Evolutionary conservation across 2,888 invertebrate species (phyloP).

Genomic region (Sisyra nigra): DNA sequence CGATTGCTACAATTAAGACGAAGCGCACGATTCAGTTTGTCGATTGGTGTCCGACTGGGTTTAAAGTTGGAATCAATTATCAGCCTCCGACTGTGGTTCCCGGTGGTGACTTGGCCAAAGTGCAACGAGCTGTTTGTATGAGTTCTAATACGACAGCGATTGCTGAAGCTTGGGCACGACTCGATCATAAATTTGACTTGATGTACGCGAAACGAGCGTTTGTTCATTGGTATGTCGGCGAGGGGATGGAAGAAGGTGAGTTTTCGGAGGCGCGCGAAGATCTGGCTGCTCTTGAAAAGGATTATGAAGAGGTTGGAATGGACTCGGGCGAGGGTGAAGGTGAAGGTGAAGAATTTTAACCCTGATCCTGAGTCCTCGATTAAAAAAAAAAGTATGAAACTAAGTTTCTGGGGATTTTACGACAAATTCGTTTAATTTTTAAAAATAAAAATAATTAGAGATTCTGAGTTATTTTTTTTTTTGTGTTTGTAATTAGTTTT

Average conservation of each 20-base stretch:
- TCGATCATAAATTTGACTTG: constrained; percentile 51
- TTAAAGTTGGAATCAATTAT: constrained; percentile 32
- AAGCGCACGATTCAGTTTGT: constrained; percentile 27
- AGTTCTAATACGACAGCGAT: constrained; percentile 50
- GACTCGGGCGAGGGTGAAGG: constrained; percentile 36
- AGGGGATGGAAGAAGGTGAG: constrained; percentile 67
- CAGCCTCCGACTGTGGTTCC: constrained; percentile 31
- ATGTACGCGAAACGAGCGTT: constrained; percentile 54
- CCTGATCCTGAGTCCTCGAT: background rate
- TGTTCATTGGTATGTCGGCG: constrained; percentile 64
- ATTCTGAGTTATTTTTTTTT: no score
- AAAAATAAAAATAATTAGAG: no score
- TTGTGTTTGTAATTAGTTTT: no score
- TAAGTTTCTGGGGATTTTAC: no score
- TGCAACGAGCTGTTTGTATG: constrained; percentile 49
- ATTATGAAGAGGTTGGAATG: constrained; percentile 54
- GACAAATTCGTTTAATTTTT: no score
- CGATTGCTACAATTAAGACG: constrained; percentile 36
- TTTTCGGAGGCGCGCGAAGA: constrained; percentile 65
- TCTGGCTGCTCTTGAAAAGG: constrained; percentile 49
- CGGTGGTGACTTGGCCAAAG: constrained; percentile 37
- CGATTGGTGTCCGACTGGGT: constrained; percentile 26
- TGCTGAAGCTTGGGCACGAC: constrained; percentile 48
- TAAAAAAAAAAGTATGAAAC: no score
- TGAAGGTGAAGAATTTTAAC: constrained; percentile 19